phyloP scores from a whole-genome alignment of 2,113 vertebrate species.

The Pelmatolapia mariae region DNA sequence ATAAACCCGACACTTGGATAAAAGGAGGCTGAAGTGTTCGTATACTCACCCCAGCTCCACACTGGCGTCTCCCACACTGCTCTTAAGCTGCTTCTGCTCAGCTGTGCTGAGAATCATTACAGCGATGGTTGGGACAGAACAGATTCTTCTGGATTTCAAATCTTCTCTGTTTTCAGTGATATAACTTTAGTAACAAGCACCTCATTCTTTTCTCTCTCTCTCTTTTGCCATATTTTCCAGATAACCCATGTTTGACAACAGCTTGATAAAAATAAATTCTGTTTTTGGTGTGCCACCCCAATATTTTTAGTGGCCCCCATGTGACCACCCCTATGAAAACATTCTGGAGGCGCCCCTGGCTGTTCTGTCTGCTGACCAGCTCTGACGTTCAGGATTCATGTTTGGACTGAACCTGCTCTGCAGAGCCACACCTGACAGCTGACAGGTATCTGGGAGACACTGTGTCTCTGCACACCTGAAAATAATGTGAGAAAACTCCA shows the following conservation, averaged over 20 bases:
- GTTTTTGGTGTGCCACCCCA: background rate
- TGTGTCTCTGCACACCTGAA: background rate
- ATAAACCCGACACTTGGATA: background rate
- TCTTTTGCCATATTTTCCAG: background rate
- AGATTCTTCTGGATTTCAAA: background rate
- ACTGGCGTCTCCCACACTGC: background rate
- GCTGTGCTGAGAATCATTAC: background rate
- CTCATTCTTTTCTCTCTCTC: background rate
- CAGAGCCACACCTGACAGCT: background rate
- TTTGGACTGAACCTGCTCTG: background rate
- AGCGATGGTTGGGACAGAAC: background rate
- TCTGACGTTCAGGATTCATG: background rate
- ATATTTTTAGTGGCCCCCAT: background rate
- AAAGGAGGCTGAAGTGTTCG: background rate
- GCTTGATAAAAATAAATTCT: background rate
- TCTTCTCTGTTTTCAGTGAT: background rate
- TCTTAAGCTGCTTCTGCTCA: background rate
- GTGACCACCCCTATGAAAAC: background rate
- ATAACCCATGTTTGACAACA: background rate
- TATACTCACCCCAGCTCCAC: background rate
- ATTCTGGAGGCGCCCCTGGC: background rate
- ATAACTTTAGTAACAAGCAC: background rate
- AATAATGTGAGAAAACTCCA: background rate
- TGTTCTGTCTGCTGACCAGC: background rate
- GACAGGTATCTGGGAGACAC: background rate